phyloP scores from a whole-genome alignment of 1,140 invertebrate genomes.

The Drosophila hydei region DNA sequence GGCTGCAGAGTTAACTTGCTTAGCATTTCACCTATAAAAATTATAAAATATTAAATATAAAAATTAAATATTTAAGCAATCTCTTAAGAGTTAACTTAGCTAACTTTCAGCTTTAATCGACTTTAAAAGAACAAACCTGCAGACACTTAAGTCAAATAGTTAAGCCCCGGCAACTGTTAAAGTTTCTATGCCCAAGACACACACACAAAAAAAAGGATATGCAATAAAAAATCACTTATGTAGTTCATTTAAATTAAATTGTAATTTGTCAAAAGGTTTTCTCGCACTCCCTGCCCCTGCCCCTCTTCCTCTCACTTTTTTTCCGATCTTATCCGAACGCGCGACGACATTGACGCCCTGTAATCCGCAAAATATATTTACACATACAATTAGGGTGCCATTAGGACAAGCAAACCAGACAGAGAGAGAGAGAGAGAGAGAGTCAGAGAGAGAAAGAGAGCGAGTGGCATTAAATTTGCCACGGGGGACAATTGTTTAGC shows the following conservation, averaged over 20 bases:
- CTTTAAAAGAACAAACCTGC: no score
- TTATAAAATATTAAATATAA: no score
- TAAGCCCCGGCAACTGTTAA: no score
- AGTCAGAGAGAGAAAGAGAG: conserved; percentile 20
- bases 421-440: conserved; percentile 18
- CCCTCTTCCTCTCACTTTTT: neutral
- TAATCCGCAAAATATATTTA: conserved; percentile 83
- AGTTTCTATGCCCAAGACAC: no score
- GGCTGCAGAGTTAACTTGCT: no score
- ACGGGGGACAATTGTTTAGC: conserved; percentile 83
- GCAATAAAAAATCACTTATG: conserved; percentile 80
- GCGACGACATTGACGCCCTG: conserved; percentile 73
- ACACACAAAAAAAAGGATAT: conserved; percentile 5
- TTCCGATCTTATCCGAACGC: conserved; percentile 68
- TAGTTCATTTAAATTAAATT: conserved; percentile 83
- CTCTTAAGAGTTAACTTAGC: no score
- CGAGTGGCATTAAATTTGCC: conserved; percentile 68
- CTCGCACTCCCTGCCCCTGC: neutral
- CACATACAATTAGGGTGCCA: conserved; percentile 84
- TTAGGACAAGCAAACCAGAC: conserved; percentile 57
- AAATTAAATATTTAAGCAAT: no score
- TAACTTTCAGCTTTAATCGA: no score
- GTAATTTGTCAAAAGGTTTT: conserved; percentile 62
- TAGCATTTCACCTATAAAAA: no score
- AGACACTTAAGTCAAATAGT: no score